Evolutionary conservation across 1,140 invertebrate genomes (phyloP).

Genomic region (Conus ventricosus): DNA sequence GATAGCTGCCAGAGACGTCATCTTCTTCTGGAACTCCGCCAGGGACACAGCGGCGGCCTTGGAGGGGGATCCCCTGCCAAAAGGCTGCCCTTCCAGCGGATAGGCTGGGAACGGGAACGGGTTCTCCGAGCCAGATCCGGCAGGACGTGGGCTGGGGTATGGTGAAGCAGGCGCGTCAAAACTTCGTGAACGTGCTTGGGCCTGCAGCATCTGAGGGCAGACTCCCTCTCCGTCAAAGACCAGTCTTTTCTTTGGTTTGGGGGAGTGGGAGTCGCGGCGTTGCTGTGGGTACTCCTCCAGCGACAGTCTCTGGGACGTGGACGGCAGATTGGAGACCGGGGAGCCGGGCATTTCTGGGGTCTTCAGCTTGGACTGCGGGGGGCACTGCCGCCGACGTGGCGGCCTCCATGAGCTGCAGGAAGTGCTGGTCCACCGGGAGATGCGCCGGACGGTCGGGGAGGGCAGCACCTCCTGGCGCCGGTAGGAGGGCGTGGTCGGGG

Average conservation of each 20-base stretch:
- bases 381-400: neutral
- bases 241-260: slow-evolving; percentile 12
- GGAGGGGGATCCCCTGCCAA: neutral
- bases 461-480: neutral
- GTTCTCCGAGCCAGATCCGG: neutral
- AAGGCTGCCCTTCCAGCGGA: neutral
- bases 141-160: slow-evolving; percentile 11
- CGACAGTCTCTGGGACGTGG: neutral
- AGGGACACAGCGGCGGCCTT: neutral
- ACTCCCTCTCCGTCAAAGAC: slow-evolving; percentile 3
- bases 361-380: slow-evolving; percentile 18
- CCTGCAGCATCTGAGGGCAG: neutral
- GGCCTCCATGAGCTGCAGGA: neutral
- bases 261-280: slow-evolving; percentile 22
- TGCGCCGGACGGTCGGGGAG: neutral
- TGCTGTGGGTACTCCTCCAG: neutral
- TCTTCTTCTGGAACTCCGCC: neutral
- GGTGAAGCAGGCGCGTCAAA: neutral
- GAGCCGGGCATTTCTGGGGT: neutral
- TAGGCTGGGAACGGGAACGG: neutral
- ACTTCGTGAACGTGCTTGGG: neutral
- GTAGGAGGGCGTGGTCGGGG: slow-evolving; percentile 25
- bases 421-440: slow-evolving; percentile 3
- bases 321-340: neutral
- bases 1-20: neutral